Evolutionary conservation across 2,797 vertebrate species (phyloP), one percentile per base, ranked within the genome.

Genomic region (Heterohyrax brucei): DNA sequence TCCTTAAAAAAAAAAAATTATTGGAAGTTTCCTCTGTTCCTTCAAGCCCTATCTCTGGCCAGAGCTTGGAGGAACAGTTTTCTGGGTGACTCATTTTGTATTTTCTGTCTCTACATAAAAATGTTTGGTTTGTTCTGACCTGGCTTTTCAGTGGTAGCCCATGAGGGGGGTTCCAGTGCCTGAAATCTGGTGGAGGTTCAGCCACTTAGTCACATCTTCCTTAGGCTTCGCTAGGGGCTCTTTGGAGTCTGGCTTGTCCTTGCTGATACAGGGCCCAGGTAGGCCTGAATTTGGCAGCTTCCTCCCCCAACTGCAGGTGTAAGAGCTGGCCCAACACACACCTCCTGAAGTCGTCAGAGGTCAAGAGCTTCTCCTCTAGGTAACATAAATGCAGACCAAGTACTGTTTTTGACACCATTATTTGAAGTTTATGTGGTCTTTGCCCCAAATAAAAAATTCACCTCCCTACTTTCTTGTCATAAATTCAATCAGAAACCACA

Each of bases 21-120:
- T 22, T 39, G 87, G 44, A 10, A 5, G 7, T 68, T 8, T 72
- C 28, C 10, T 59, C 33, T 13, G 39, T 24, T 44, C 44, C 81
- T 70, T n/a, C 33, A 21, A 90, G 82, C 18, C 5, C 18, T 68
- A 13, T 26, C 19, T 24, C 13, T 12, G 72, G 28, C 21, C 28
- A 76, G 87, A 16, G 39, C 39, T 39, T 39, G 39, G 39, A 39
- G 39, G 39, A 39, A 39, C 39, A 39, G 39, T 39, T 39, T 73
- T 75, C 7, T 64, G 50, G 13, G 39, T 5, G 59, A 89, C 76
- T 88, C 81, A 80, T 64, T 95, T 94, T 72, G 85, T 77, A 76
- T 89, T 80, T 82, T 83, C 56, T 48, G 62, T 79, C 50, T 76
- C 76, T 56, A 24, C 62, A 85, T n/a, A 68, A 94, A 92, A 95